phyloP scores from a whole-genome alignment of 35 echinoderm and acorn worm genomes.

The Lytechinus variegatus region DNA sequence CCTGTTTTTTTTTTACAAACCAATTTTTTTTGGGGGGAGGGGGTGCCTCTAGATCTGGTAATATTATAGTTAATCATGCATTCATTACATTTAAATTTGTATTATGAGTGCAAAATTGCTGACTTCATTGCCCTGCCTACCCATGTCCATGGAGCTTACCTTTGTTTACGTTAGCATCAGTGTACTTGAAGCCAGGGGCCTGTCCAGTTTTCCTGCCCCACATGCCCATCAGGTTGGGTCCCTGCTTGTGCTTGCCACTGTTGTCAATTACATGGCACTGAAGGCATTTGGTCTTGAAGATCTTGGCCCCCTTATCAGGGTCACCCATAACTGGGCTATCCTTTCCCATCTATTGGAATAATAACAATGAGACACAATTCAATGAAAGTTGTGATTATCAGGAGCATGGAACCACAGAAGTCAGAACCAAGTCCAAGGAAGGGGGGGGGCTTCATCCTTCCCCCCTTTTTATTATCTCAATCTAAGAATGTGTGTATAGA shows the following conservation, averaged over 20 bases:
- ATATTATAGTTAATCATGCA: no score
- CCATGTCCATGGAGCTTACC: constrained; percentile 36
- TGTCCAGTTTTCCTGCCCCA: constrained; percentile 93
- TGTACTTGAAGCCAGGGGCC: constrained; percentile 91
- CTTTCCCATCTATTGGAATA: constrained; percentile 10
- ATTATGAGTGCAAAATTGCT: no score
- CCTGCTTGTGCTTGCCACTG: constrained; percentile 90
- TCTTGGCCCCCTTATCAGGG: constrained; percentile 77
- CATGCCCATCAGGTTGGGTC: constrained; percentile 92
- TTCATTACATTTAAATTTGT: no score
- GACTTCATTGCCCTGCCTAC: not conserved
- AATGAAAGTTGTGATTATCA: no score
- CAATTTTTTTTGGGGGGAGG: no score
- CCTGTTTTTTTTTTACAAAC: no score
- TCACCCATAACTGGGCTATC: constrained; percentile 58
- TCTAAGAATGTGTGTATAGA: no score
- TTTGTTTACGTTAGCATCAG: constrained; percentile 96
- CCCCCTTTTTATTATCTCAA: no score
- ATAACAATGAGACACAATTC: not conserved
- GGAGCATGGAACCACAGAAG: no score
- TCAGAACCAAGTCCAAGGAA: no score
- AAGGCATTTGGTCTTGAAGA: constrained; percentile 93
- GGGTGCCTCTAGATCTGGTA: no score
- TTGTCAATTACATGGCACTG: constrained; percentile 91
- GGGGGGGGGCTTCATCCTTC: no score